Conservation (phyloP, 2,888 invertebrate species). For the Panzeria rudis region DNA sequence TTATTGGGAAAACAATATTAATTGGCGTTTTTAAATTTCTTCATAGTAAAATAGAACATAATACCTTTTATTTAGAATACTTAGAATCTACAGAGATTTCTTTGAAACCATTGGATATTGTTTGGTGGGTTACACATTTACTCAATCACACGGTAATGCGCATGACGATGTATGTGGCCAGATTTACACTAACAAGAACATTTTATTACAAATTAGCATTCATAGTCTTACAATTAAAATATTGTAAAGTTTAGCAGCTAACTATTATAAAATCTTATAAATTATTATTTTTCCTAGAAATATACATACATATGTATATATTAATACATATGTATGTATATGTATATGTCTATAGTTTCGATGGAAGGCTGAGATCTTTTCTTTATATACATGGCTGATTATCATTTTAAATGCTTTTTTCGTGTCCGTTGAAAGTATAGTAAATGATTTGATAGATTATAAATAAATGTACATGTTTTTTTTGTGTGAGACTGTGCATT, state of each 20-base stretch:
- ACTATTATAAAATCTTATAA: not conserved
- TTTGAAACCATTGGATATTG: not conserved
- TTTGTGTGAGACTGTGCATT: no score
- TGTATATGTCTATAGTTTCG: not conserved
- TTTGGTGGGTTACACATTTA: not conserved
- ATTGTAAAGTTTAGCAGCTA: not conserved
- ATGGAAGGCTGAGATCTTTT: not conserved
- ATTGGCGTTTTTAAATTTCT: not conserved
- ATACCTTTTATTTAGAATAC: no score
- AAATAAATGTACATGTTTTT: no score
- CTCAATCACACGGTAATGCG: not conserved
- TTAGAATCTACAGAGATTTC: not conserved
- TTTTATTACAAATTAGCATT: slow-evolving; percentile 30
- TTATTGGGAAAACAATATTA: no score
- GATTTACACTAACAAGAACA: not conserved
- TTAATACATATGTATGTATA: not conserved
- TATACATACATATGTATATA: not conserved
- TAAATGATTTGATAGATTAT: no score
- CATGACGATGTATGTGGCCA: not conserved
- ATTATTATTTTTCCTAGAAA: not conserved
- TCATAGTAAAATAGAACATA: no score
- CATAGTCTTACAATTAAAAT: slow-evolving; percentile 20
- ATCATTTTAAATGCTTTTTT: no score
- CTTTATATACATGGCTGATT: not conserved
- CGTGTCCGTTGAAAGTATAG: no score